Percentiles rank a stretch among this genome's conserved stretches.
Evolutionary conservation across 2,797 vertebrate genomes (phyloP).

Genomic region (Crocidura indochinensis): DNA sequence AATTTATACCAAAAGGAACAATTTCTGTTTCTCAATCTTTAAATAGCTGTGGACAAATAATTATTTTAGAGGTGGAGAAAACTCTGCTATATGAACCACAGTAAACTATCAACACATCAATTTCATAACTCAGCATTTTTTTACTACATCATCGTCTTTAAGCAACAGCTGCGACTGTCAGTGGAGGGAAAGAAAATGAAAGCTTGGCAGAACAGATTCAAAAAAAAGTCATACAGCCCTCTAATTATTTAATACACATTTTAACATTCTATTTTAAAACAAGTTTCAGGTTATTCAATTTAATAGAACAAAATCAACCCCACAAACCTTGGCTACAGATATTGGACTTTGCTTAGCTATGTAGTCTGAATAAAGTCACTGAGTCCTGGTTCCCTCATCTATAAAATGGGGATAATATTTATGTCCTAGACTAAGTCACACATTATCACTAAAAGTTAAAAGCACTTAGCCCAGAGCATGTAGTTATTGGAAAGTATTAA

Average conservation of each 20-base stretch:
- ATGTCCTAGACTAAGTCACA: slow-evolving; percentile 21
- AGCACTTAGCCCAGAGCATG: slow-evolving; percentile 61
- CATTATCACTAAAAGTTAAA: slow-evolving; percentile 69
- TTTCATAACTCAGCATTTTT: slow-evolving; percentile 51
- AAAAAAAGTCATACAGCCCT: slow-evolving; percentile 54
- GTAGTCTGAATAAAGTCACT: slow-evolving; percentile 31
- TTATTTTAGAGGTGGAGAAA: slow-evolving; percentile 60
- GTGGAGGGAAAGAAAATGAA: not conserved
- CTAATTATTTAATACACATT: slow-evolving; percentile 50
- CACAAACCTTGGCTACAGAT: not conserved
- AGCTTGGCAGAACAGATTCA: slow-evolving; percentile 19
- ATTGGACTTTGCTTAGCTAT: not conserved
- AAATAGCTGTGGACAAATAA: slow-evolving; percentile 66
- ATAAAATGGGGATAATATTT: slow-evolving; percentile 65
- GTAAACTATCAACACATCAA: slow-evolving; percentile 47
- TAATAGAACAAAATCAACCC: slow-evolving; percentile 40
- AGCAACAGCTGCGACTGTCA: slow-evolving; percentile 34
- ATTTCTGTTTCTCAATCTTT: slow-evolving; percentile 54
- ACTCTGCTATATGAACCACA: slow-evolving; percentile 22
- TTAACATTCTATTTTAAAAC: slow-evolving; percentile 57
- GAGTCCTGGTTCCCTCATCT: slow-evolving; percentile 63
- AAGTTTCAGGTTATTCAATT: slow-evolving; percentile 55
- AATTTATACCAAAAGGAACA: slow-evolving; percentile 67
- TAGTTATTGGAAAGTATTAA: slow-evolving; percentile 44
- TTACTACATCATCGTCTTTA: slow-evolving; percentile 13